These are phyloP conservation scores for Trissolcus basalis DNA, from an alignment of 1,140 invertebrate species.

Conservation along the genomic window DNA sequence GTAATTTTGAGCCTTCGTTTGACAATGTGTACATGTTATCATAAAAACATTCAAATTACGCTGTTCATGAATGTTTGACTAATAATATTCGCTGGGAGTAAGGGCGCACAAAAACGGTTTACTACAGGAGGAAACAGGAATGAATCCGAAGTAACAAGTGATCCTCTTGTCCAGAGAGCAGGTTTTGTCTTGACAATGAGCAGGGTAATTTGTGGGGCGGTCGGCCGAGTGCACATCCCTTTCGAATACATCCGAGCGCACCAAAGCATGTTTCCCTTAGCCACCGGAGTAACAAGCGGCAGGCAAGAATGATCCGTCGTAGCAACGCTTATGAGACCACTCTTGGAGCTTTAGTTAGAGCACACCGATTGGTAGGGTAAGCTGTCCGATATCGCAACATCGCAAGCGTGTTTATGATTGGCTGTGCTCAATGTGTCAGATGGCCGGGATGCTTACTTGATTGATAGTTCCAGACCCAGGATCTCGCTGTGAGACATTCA, in stretches of 20 bases:
- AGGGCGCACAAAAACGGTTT: constrained; percentile 28
- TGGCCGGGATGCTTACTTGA: constrained; percentile 64
- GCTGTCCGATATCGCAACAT: constrained; percentile 72
- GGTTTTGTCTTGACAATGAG: constrained; percentile 36
- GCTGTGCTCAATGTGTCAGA: constrained; percentile 70
- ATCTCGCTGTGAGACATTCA: constrained; percentile 70
- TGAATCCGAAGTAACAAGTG: constrained; percentile 50
- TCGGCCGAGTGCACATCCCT: constrained; percentile 35
- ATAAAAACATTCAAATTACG: no score
- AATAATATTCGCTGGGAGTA: no score
- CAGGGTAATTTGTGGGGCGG: constrained; percentile 31
- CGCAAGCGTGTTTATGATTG: constrained; percentile 69
- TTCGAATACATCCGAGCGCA: constrained; percentile 41
- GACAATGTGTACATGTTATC: no score
- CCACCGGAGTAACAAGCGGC: constrained; percentile 40
- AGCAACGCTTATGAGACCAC: constrained; percentile 16
- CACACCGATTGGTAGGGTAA: constrained; percentile 56
- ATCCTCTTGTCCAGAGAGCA: constrained; percentile 43
- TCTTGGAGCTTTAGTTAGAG: constrained; percentile 41
- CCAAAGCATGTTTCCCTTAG: constrained; percentile 33
- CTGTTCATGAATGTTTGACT: no score
- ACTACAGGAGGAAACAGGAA: constrained; percentile 28
- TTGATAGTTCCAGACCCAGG: constrained; percentile 64
- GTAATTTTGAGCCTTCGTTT: no score
- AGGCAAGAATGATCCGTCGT: constrained; percentile 32